Percentiles rank a stretch among this genome's conserved stretches.
Evolutionary conservation across 2,797 vertebrate species (phyloP).

Genomic region (Ptychadena robeensis): DNA sequence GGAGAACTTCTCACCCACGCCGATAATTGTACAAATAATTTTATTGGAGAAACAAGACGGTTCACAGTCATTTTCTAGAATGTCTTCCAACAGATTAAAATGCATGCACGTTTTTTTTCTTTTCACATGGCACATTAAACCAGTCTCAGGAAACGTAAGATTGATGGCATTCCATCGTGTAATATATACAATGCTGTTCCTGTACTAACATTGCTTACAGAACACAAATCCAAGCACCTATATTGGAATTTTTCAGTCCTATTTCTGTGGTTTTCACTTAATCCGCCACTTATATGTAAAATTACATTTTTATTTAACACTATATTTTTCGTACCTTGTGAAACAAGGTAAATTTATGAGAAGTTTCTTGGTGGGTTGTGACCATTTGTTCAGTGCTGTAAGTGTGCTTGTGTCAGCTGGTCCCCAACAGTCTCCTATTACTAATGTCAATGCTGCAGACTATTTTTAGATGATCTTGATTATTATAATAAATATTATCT

Average conservation of each 20-base stretch:
- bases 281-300: background rate
- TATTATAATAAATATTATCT: too few species aligned
- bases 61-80: constrained; percentile 38
- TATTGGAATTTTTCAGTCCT: background rate
- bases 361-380: too few species aligned
- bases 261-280: background rate
- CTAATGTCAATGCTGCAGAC: too few species aligned
- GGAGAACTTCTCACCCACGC: constrained; percentile 53
- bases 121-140: constrained; percentile 10
- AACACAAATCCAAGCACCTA: background rate
- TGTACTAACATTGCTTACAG: constrained; percentile 1
- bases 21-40: constrained; percentile 59
- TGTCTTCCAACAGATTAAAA: constrained; percentile 21
- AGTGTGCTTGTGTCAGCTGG: too few species aligned
- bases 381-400: too few species aligned
- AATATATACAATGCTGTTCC: background rate
- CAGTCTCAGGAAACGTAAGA: constrained; percentile 19
- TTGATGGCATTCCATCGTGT: constrained; percentile 13
- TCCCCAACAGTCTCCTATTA: too few species aligned
- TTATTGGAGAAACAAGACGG: constrained; percentile 54
- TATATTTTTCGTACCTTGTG: too few species aligned
- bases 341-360: too few species aligned
- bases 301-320: too few species aligned
- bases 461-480: too few species aligned
- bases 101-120: constrained; percentile 14